Evolutionary conservation across 2,113 vertebrate genomes (phyloP), one percentile per base, ranked within the genome.

Genomic region (Apteryx mantelli): DNA sequence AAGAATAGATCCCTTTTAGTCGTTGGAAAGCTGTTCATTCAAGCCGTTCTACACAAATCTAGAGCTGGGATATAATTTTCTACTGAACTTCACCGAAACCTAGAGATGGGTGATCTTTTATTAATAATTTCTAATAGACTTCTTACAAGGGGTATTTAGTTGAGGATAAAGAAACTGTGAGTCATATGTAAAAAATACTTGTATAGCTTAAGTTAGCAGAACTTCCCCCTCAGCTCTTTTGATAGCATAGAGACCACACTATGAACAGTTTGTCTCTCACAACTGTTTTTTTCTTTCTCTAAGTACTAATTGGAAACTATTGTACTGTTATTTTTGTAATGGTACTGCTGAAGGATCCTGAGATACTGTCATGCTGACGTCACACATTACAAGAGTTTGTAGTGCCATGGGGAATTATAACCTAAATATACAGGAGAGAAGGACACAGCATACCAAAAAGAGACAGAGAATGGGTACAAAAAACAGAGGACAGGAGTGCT

Each of bases 111-210:
- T 70, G 38, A 64, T 34, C 38, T 12, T 60, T 25, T 32, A n/a
- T 32, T 77, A 34, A 64, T 7, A 2, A 60, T 26, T 79, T 82
- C 38, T 30, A 36, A 46, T 46, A 46, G 44, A 16, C 70, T 91
- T 78, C 80, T 81, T 25, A 30, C 32, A 55, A 25, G 66, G 68
- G 63, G 4, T n/a, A 18, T 83, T 83, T 53, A 25, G 34, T 2
- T 30, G 79, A 53, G 58, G 40, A 34, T 69, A 12, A 82, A 82
- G 90, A 86, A 86, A 38, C 26, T 55, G 18, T 88, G 88, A 91
- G 46, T 90, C 40, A 77, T 2, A 32, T 2, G 2, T 26, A 46
- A 46, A 86, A 92, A 20, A 28, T 74, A 44, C 44, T 83, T 61
- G 25, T 36, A 30, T 13, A 28, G 34, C 50, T 70, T 50, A 44